These are phyloP conservation scores for Calephelis nemesis DNA, from an alignment of 1,140 invertebrate genomes.

Conservation along the genomic window DNA sequence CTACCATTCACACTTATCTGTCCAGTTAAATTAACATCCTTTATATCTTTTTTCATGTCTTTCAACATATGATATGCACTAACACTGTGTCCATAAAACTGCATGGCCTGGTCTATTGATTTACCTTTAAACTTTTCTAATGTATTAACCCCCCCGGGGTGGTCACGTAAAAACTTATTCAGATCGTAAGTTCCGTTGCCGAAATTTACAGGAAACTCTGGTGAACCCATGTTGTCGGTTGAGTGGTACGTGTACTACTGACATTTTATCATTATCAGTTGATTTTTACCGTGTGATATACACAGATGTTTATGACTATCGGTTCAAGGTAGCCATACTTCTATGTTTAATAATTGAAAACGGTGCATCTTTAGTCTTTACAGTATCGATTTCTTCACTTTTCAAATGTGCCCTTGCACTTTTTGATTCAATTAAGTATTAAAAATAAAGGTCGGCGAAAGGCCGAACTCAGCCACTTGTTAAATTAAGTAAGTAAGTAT, in stretches of 20 bases:
- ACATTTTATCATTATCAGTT: slow-evolving; percentile 37
- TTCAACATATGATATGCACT: slow-evolving; percentile 82
- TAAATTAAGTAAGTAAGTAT: too few relatives aligned
- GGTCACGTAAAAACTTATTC: slow-evolving; percentile 79
- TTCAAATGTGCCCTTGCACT: not conserved
- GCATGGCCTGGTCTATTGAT: slow-evolving; percentile 77
- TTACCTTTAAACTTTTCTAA: slow-evolving; percentile 75
- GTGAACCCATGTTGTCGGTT: slow-evolving; percentile 31
- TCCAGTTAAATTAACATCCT: slow-evolving; percentile 53
- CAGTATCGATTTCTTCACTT: not conserved
- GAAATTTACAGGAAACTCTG: slow-evolving; percentile 50
- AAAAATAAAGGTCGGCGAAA: too few relatives aligned
- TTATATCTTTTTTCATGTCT: slow-evolving; percentile 73
- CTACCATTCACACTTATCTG: slow-evolving; percentile 60
- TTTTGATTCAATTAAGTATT: too few relatives aligned
- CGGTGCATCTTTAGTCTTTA: slow-evolving; percentile 4
- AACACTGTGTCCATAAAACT: slow-evolving; percentile 79
- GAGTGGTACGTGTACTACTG: slow-evolving; percentile 28
- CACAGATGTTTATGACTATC: slow-evolving; percentile 3
- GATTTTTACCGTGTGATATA: slow-evolving; percentile 4
- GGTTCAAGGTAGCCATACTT: slow-evolving; percentile 8
- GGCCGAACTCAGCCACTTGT: too few relatives aligned
- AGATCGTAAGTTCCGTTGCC: slow-evolving; percentile 79
- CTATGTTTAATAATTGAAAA: slow-evolving; percentile 1
- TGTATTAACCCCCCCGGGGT: slow-evolving; percentile 82